Base-by-base conservation (phyloP, 2,797 vertebrate genomes). In the Alosa sapidissima region DNA sequence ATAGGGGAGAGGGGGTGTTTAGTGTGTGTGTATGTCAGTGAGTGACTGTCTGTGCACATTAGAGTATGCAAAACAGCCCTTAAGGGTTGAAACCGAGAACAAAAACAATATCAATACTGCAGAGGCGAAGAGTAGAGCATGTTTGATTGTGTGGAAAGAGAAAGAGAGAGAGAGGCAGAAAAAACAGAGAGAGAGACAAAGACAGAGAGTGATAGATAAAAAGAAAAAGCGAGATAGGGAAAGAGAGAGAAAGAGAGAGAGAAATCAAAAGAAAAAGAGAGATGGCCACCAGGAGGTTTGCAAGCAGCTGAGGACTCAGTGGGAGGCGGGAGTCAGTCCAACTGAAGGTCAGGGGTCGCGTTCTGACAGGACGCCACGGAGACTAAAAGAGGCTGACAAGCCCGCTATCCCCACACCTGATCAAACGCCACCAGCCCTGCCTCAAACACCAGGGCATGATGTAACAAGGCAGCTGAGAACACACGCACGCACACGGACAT, bases 391-490 rank as follows among this genome's bases (percentile, higher is more conserved):
- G 62, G 24, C 62, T 11, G 24, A 65, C 62, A 65, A 65, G 62
- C 62, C 62, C 10, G 62, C 24, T 13, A 24, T 65, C 62, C 62
- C 24, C 24, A 65, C 62, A 65, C 24, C 62, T 65, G 62, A 65
- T 33, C 28, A 65, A 65, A 65, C 62, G 24, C 62, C 62, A 65
- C 62, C 62, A 65, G 62, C 24, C 10, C 62, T 65, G 62, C 62
- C 62, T 65, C 62, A 65, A 24, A 65, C 62, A 65, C 62, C 24
- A 3, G 62, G 62, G 62, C 24, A 65, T 65, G 62, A 65, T 33
- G 62, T 82, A 82, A 87, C 65, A 41, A 49, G 47, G 81, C 72
- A 86, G 81, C 82, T 87, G 81, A 65, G 62, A 33, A 65, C 62
- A 28, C 62, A 13, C 62, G 10, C 24, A 2, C 24, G 9, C 62